These are phyloP conservation scores for Ochropacha duplaris DNA, from an alignment of 2,888 invertebrate species.

Conservation along the genomic window DNA sequence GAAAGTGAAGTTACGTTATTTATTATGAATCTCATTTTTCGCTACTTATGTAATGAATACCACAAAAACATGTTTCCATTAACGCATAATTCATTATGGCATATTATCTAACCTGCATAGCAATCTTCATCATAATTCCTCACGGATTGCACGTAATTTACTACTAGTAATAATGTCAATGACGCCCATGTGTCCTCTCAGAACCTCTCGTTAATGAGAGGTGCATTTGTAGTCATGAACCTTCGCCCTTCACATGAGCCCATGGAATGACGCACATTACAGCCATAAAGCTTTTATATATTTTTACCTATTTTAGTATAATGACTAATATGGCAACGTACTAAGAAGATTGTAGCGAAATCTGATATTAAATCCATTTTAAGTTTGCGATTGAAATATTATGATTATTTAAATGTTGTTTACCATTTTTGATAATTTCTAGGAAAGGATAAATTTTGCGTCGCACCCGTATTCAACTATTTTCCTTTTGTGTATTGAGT, in stretches of 20 bases:
- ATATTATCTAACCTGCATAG: conserved; percentile 38
- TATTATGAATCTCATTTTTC: no score
- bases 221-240: conserved; percentile 24
- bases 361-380: not conserved
- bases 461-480: no score
- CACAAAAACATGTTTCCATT: not conserved
- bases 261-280: not conserved
- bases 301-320: not conserved
- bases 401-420: not conserved
- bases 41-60: not conserved
- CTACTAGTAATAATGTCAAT: conserved; percentile 31
- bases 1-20: no score
- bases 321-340: not conserved
- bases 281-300: not conserved
- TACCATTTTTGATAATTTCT: not conserved
- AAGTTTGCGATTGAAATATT: not conserved
- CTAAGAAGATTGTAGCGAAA: not conserved
- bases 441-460: not conserved
- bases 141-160: conserved; percentile 44
- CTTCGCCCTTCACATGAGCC: conserved; percentile 26
- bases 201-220: conserved; percentile 13
- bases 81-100: conserved; percentile 9
- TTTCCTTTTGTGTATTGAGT: no score
- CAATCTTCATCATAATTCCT: conserved; percentile 22
- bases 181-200: conserved; percentile 13